Percentiles rank a stretch among this genome's conserved stretches.
Evolutionary conservation across 2,888 invertebrate genomes (phyloP).

Genomic region (Gymnocheta viridis): DNA sequence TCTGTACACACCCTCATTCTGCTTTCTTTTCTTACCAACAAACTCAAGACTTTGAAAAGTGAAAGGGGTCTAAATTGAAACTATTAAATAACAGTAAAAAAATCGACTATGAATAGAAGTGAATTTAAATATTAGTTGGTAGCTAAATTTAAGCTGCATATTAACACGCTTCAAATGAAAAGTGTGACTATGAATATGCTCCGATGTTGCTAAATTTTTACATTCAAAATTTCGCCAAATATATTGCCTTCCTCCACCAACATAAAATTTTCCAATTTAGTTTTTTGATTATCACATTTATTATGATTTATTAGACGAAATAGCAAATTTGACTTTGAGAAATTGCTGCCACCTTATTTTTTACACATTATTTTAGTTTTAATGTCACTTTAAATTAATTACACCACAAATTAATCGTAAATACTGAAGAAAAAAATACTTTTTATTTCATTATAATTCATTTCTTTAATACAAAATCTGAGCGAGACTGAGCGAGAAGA

Average conservation of each 20-base stretch:
- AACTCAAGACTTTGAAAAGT: too few relatives aligned
- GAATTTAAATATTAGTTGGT: too few relatives aligned
- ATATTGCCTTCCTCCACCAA: neutral
- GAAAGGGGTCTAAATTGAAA: too few relatives aligned
- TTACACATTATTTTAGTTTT: slow-evolving; percentile 32
- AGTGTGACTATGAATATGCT: too few relatives aligned
- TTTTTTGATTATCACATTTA: neutral
- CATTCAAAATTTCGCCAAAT: neutral
- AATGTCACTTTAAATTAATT: slow-evolving; percentile 53
- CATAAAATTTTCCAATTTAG: neutral
- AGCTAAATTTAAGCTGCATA: too few relatives aligned
- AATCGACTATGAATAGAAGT: too few relatives aligned
- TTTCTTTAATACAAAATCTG: neutral
- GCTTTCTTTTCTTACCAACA: too few relatives aligned
- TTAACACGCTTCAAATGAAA: too few relatives aligned
- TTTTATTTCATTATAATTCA: neutral
- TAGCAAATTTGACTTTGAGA: slow-evolving; percentile 37
- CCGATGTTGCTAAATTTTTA: neutral
- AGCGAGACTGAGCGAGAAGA: neutral
- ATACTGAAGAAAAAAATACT: slow-evolving; percentile 16
- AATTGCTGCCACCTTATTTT: slow-evolving; percentile 41
- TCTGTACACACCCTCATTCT: too few relatives aligned
- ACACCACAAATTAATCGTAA: slow-evolving; percentile 29
- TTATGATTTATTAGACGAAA: slow-evolving; percentile 20
- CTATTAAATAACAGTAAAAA: too few relatives aligned